phyloP scores from a whole-genome alignment of 2,797 vertebrate genomes.

The Eutrigla gurnardus region DNA sequence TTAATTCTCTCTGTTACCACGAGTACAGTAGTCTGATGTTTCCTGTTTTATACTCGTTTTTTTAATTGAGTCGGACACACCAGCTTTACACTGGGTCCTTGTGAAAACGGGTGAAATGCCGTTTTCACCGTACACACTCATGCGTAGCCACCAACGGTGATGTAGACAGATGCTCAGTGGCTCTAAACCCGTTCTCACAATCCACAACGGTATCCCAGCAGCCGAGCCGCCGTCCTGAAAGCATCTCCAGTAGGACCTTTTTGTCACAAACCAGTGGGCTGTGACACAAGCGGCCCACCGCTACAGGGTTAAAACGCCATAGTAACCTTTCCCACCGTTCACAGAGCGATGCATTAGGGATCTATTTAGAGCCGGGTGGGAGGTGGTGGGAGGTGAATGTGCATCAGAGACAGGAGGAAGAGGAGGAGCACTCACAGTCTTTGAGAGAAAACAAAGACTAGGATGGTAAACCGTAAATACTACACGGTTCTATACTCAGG shows the following conservation, averaged over 20 bases:
- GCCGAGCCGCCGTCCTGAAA: not conserved
- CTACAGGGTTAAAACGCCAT: conserved; percentile 67
- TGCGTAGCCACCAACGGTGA: not conserved
- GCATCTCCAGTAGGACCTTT: conserved; percentile 21
- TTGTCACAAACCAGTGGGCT: conserved; percentile 52
- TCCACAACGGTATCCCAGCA: not conserved
- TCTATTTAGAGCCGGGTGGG: conserved; percentile 66
- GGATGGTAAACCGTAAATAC: conserved; percentile 20
- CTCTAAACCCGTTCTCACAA: conserved; percentile 8
- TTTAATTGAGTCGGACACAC: not conserved
- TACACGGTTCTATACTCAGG: conserved; percentile 5
- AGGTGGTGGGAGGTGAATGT: conserved; percentile 34
- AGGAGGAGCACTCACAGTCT: conserved; percentile 33
- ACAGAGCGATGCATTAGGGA: conserved; percentile 65
- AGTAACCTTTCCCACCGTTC: conserved; percentile 66
- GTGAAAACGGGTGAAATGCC: not conserved
- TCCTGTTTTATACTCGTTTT: not conserved
- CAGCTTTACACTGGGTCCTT: not conserved
- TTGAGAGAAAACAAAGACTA: conserved; percentile 17
- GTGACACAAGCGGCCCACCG: conserved; percentile 55
- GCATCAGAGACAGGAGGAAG: not conserved
- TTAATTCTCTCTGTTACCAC: not conserved
- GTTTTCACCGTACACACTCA: not conserved
- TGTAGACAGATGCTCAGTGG: not conserved
- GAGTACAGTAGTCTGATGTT: not conserved